phyloP scores from a whole-genome alignment of 2,797 vertebrate species.

The Fratercula arctica region DNA sequence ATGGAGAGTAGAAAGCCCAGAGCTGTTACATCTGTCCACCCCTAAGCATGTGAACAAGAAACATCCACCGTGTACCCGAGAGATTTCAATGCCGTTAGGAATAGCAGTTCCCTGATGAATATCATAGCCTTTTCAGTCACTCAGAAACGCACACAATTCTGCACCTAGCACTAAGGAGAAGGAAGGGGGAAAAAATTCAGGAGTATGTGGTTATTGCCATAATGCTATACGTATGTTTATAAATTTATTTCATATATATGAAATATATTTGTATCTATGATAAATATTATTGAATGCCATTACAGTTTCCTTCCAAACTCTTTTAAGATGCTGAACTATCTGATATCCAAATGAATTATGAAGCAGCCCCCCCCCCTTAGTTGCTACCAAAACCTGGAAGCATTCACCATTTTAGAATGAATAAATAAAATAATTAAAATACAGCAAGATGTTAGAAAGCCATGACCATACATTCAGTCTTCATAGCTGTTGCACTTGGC shows the following conservation, averaged over 20 bases:
- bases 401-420: neutral
- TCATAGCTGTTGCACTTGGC: neutral
- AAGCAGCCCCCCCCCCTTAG: neutral
- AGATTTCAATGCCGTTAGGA: neutral
- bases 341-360: neutral
- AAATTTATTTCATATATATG: neutral
- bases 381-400: neutral
- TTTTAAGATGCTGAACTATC: neutral
- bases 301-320: neutral
- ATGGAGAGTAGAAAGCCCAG: neutral
- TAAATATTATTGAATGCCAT: neutral
- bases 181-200: neutral
- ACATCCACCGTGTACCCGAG: accelerated
- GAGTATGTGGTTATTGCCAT: neutral
- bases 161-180: neutral
- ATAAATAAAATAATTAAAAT: neutral
- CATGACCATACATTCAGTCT: neutral
- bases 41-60: neutral
- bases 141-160: neutral
- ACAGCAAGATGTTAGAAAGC: neutral
- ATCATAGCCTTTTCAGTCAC: neutral
- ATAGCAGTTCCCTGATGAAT: neutral
- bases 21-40: neutral
- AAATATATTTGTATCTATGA: neutral
- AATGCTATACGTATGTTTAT: neutral